Evolutionary conservation across 2,113 vertebrate species (phyloP).

Genomic region (Limanda limanda): DNA sequence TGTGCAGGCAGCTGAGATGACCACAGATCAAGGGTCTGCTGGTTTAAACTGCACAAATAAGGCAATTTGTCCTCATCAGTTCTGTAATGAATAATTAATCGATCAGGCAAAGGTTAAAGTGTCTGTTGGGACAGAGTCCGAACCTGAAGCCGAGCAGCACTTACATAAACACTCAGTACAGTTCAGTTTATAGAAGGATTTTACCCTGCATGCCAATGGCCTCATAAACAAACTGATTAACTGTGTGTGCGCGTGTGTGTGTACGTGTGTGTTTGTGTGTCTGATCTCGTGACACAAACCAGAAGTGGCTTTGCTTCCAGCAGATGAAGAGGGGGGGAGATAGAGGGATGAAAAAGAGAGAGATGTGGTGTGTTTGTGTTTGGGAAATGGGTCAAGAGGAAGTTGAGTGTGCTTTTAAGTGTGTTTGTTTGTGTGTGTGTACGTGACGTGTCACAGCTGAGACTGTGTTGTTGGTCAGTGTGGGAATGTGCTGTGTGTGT

Average conservation of each 20-base stretch:
- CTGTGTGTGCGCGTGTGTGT: conserved; percentile 13
- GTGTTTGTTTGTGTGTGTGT: conserved; percentile 7
- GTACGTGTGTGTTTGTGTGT: conserved; percentile 12
- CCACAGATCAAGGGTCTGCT: too few relatives aligned
- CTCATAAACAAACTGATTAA: conserved; percentile 55
- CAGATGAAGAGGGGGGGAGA: conserved; percentile 1
- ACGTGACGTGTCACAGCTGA: conserved; percentile 55
- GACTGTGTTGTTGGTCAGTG: conserved; percentile 35
- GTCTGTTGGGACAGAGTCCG: background rate
- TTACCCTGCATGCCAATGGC: conserved; percentile 42
- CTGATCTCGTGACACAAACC: conserved; percentile 56
- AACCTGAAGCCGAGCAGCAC: background rate
- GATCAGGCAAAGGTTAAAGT: background rate
- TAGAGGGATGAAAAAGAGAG: conserved; percentile 14
- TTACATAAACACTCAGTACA: conserved; percentile 14
- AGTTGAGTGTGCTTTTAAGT: conserved; percentile 50
- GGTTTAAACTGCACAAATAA: too few relatives aligned
- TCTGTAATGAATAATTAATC: background rate
- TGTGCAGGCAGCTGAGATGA: too few relatives aligned
- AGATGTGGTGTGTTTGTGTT: conserved; percentile 59
- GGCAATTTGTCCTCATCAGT: too few relatives aligned
- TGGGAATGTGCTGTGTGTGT: conserved; percentile 52
- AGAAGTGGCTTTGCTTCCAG: conserved; percentile 45
- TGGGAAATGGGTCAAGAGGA: conserved; percentile 72
- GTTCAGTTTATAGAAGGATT: conserved; percentile 20